A percentile compares a stretch with the other conserved stretches of the same genome.
Conservation (phyloP, 2,888 invertebrate genomes). For the Galeopsomyia nigrocyanea region DNA sequence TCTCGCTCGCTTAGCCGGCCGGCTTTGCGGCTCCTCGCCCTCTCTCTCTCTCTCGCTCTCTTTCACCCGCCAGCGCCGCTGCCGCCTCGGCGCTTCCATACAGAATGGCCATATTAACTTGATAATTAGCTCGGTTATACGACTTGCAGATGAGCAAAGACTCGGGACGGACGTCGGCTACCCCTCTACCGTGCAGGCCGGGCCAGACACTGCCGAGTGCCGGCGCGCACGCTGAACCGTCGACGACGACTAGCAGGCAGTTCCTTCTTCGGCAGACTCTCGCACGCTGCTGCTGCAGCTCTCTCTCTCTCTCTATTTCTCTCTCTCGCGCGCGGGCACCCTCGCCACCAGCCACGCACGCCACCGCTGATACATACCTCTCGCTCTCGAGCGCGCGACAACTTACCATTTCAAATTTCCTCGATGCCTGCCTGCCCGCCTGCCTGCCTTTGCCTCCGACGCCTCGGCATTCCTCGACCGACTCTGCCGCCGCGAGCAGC, state of each 20-base stretch:
- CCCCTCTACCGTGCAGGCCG: constrained; percentile 59
- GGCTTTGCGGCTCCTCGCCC: constrained; percentile 59
- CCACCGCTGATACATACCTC: constrained; percentile 56
- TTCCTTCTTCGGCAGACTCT: constrained; percentile 15
- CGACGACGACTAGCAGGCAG: neutral
- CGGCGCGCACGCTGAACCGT: too few species aligned
- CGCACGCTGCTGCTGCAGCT: constrained; percentile 54
- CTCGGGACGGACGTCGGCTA: constrained; percentile 69
- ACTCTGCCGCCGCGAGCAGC: constrained; percentile 55
- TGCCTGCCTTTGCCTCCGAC: neutral
- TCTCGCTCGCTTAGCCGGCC: constrained; percentile 50
- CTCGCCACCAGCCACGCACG: neutral
- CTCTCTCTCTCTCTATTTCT: constrained; percentile 65
- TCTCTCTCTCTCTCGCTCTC: constrained; percentile 46
- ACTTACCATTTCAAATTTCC: constrained; percentile 59
- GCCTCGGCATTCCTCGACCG: constrained; percentile 54
- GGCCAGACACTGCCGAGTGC: constrained; percentile 51
- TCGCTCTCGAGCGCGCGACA: constrained; percentile 59
- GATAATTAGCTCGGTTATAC: constrained; percentile 92
- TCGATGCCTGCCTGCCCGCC: constrained; percentile 22
- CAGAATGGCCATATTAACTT: constrained; percentile 89
- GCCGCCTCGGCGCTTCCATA: constrained; percentile 71
- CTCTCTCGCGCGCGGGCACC: constrained; percentile 27
- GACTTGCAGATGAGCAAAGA: constrained; percentile 87
- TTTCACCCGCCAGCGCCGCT: constrained; percentile 20